Evolutionary conservation across 1,140 invertebrate genomes (phyloP).

Genomic region (Drosophila elegans): DNA sequence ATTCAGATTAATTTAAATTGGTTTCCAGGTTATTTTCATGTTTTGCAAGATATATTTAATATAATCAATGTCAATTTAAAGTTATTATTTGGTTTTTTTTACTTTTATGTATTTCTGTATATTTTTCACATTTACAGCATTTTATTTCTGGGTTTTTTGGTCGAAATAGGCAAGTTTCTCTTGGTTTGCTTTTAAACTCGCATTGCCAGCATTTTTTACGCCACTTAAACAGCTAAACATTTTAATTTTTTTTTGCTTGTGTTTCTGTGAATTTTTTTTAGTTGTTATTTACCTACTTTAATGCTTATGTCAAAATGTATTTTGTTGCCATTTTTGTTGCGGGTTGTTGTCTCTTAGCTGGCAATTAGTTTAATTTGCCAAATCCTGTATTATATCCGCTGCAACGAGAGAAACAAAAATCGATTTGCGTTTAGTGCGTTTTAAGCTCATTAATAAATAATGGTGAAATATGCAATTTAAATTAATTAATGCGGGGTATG

Average conservation of each 20-base stretch:
- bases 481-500: conserved; percentile 59
- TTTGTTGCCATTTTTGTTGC: conserved; percentile 28
- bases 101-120: conserved; percentile 21
- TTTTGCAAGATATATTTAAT: neutral
- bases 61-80: too few species aligned
- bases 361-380: conserved; percentile 82
- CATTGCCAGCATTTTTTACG: conserved; percentile 39
- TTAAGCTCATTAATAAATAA: conserved; percentile 77
- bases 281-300: conserved; percentile 60
- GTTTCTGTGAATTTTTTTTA: conserved; percentile 13
- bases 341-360: conserved; percentile 50
- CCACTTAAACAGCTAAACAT: conserved; percentile 60
- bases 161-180: conserved; percentile 64
- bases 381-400: conserved; percentile 82
- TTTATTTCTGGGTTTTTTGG: conserved; percentile 40
- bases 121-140: conserved; percentile 28
- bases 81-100: neutral
- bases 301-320: conserved; percentile 66
- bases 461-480: conserved; percentile 66
- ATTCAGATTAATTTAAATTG: too few species aligned
- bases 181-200: conserved; percentile 21
- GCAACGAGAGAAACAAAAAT: conserved; percentile 53
- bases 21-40: too few species aligned
- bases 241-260: conserved; percentile 15
- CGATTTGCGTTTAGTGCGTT: conserved; percentile 49